Conservation (phyloP, 2,888 invertebrate genomes). For the Busseola fusca region DNA sequence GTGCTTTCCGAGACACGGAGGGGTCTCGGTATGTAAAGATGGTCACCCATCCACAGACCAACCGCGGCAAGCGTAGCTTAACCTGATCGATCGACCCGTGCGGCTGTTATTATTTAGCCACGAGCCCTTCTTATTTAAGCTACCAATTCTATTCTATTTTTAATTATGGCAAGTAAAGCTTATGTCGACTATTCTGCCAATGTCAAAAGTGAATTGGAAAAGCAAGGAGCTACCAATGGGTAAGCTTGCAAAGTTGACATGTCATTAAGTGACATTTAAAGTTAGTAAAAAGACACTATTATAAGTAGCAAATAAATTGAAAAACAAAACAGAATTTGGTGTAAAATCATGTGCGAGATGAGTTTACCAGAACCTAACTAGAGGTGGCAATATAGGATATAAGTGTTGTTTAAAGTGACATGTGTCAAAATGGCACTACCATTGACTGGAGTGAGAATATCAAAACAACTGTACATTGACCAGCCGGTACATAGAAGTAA, state of each 20-base stretch:
- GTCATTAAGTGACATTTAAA: neutral
- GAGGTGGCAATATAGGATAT: neutral
- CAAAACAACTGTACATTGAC: constrained; percentile 72
- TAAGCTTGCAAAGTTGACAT: no score
- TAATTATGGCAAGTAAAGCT: no score
- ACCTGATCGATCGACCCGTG: no score
- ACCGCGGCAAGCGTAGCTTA: no score
- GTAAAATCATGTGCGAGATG: neutral
- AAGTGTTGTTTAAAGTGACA: neutral
- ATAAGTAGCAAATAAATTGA: neutral
- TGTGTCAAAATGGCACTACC: constrained; percentile 44
- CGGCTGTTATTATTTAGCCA: no score
- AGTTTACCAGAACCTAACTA: neutral
- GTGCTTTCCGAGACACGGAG: no score
- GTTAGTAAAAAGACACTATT: neutral
- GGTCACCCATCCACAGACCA: no score
- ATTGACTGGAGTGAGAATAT: constrained; percentile 66
- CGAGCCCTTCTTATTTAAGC: no score
- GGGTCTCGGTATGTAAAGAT: no score
- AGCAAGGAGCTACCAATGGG: neutral
- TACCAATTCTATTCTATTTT: no score
- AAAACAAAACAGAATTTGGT: neutral
- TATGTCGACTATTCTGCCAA: no score
- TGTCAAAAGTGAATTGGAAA: no score
- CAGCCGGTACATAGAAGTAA: constrained; percentile 68